Percentiles rank a stretch among this genome's conserved stretches.
Conservation (phyloP, 2,888 invertebrate genomes). For the Biston betularia region DNA sequence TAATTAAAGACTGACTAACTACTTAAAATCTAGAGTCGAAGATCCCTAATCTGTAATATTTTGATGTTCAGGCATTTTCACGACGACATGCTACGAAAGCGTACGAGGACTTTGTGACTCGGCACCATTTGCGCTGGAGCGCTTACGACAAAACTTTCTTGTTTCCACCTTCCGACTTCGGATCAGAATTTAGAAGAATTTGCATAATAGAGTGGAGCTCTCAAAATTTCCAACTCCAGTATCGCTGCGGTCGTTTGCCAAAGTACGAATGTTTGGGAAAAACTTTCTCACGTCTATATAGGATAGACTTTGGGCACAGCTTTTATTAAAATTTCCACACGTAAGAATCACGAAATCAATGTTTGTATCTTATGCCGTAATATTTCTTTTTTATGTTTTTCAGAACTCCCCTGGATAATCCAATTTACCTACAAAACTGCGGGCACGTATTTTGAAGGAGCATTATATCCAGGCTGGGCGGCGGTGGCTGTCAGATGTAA, state of each 20-base stretch:
- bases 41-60: too few species aligned
- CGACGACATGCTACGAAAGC: neutral
- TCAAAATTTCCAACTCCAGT: slow-evolving; percentile 11
- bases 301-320: too few species aligned
- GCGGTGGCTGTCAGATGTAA: slow-evolving; percentile 16
- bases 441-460: slow-evolving; percentile 15
- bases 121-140: neutral
- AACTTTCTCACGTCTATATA: neutral
- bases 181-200: slow-evolving; percentile 10
- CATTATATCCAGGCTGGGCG: slow-evolving; percentile 22
- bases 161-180: slow-evolving; percentile 1
- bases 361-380: neutral
- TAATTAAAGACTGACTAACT: neutral
- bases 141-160: neutral
- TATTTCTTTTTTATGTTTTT: slow-evolving; percentile 7
- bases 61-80: too few species aligned
- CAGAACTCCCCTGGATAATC: slow-evolving; percentile 4
- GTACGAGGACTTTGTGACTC: neutral
- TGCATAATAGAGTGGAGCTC: slow-evolving; percentile 32
- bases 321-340: neutral
- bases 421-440: slow-evolving; percentile 21
- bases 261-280: slow-evolving; percentile 13
- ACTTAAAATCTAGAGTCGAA: too few species aligned
- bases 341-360: neutral
- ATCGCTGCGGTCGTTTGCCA: slow-evolving; percentile 17